These are phyloP conservation scores for Galago senegalensis DNA, from an alignment of 2,797 vertebrate species.

Conservation along the genomic window DNA sequence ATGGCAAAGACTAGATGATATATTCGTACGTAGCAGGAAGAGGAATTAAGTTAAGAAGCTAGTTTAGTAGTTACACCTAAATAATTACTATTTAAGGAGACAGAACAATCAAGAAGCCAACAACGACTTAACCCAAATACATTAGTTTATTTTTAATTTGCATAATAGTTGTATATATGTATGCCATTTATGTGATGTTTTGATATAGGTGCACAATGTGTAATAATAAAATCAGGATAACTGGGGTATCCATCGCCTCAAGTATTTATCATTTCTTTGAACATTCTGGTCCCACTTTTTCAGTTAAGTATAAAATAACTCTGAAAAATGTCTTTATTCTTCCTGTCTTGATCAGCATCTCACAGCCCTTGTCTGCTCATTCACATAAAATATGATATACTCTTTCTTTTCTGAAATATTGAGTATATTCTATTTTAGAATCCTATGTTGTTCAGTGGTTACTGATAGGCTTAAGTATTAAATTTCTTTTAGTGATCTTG, in stretches of 20 bases:
- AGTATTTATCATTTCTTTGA: not conserved
- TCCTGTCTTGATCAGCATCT: slow-evolving; percentile 9
- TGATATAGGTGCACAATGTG: not conserved
- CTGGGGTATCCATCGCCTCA: not conserved
- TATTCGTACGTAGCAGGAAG: not conserved
- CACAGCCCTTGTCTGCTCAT: not conserved
- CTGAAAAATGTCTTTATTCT: slow-evolving; percentile 18
- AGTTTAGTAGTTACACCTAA: not conserved
- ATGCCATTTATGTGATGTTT: not conserved
- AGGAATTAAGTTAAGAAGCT: not conserved
- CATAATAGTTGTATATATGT: not conserved
- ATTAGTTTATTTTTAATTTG: not conserved
- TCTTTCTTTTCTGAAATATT: slow-evolving; percentile 12
- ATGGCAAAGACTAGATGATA: not conserved
- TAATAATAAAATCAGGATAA: not conserved
- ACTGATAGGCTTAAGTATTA: slow-evolving; percentile 25
- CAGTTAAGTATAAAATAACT: not conserved
- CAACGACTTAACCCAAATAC: not conserved
- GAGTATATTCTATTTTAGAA: not conserved
- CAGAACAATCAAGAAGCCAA: not conserved
- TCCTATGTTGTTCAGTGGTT: not conserved
- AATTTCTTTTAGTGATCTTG: slow-evolving; percentile 5
- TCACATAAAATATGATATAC: not conserved
- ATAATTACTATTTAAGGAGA: not conserved
- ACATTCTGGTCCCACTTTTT: not conserved